phyloP scores from a whole-genome alignment of 2,113 vertebrate species.

The Dunckerocampus dactyliophorus region DNA sequence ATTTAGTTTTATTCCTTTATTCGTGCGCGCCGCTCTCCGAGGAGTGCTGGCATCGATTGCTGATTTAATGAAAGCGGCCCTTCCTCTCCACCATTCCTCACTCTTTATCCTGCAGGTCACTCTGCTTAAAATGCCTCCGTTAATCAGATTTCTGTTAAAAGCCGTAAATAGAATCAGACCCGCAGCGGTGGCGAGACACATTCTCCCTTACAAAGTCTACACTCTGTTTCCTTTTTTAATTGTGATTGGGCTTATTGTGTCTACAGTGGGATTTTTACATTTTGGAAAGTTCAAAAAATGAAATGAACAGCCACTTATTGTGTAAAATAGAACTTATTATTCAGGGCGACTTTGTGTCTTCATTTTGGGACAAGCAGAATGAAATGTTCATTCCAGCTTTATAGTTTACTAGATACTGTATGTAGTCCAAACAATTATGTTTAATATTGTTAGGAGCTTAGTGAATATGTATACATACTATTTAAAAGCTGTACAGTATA shows the following conservation, averaged over 20 bases:
- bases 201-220: slow-evolving; percentile 21
- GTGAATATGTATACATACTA: too few species aligned
- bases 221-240: slow-evolving; percentile 15
- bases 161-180: slow-evolving; percentile 64
- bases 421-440: not conserved
- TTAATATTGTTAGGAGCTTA: not conserved
- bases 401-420: not conserved
- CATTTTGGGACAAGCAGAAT: not conserved
- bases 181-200: slow-evolving; percentile 55
- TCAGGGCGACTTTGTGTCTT: not conserved
- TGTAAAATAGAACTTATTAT: too few species aligned
- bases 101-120: slow-evolving; percentile 61
- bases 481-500: too few species aligned
- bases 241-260: slow-evolving; percentile 4
- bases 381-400: not conserved
- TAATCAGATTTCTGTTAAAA: slow-evolving; percentile 76
- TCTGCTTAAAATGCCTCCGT: slow-evolving; percentile 71
- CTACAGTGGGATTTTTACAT: slow-evolving; percentile 4
- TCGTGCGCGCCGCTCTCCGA: slow-evolving; percentile 48
- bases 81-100: slow-evolving; percentile 64
- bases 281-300: not conserved
- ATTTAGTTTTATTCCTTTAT: slow-evolving; percentile 67
- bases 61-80: slow-evolving; percentile 74
- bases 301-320: not conserved
- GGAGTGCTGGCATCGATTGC: slow-evolving; percentile 70